Base-by-base conservation (phyloP, 1,140 invertebrate species). In the Gryon sp. region DNA sequence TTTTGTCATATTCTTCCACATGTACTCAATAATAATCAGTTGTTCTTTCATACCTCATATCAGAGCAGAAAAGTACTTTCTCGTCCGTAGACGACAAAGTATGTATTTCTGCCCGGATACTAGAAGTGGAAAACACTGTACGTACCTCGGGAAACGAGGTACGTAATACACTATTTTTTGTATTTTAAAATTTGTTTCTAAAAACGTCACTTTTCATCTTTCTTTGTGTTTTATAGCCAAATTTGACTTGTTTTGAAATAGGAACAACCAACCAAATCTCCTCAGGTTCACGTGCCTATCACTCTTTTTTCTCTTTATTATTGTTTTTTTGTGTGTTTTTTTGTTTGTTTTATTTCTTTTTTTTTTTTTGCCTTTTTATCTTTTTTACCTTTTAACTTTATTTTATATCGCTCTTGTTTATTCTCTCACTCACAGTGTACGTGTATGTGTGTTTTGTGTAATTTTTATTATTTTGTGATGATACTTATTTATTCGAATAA, bases 231-330 rank as follows among this genome's bases (percentile, higher is more conserved):
- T 70, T 70, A 30, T 62, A 66, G 66, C 66, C 66, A 72, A 76
- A 79, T 73, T 82, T 77, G 65, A 82, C 60, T 84, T 79, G 59
- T 83, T 82, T 85, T 80, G 80, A 81, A 83, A 86, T 85, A 87
- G 85, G 85, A 88, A 88, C 85, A 87, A 85, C 84, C 83, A 86
- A 88, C 84, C 86, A 84, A 87, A 85, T 86, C 79, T 83, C 73
- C 78, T 80, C 73, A 75, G 72, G 43, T 81, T 75, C 57, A 41
- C 41, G 22, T 40, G 26, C 12, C 40, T 70, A 32, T 63, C 50
- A 43, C 40, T 48, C 38, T 43, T 16, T 30, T 24, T 48, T 14
- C 57, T 11, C 45, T 20, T 38, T n/a, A 32, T 57, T 57, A 43
- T 60, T 82, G 66, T 82, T 76, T 76, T 53, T 62, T 53, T 40